Conservation (phyloP, 2,888 invertebrate species). For the Drosophila mimetica region DNA sequence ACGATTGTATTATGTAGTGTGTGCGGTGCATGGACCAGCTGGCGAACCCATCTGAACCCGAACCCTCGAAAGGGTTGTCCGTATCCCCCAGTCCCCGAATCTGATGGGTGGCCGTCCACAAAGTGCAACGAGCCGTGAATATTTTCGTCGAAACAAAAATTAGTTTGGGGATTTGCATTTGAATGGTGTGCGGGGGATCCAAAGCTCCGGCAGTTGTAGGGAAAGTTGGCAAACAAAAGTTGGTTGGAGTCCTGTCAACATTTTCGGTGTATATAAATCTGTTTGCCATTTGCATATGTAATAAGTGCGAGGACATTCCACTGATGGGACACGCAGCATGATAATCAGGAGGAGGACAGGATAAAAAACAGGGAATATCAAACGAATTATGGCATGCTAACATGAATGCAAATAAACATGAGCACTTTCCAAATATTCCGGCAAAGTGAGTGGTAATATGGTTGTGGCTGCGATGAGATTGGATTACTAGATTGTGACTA, state of each 20-base stretch:
- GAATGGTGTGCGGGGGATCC: conserved; percentile 48
- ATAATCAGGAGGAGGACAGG: conserved; percentile 50
- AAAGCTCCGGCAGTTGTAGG: conserved; percentile 20
- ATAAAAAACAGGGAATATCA: conserved; percentile 35
- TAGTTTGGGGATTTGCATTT: conserved; percentile 80
- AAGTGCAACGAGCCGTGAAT: conserved; percentile 75
- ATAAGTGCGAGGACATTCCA: conserved; percentile 59
- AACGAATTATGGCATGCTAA: conserved; percentile 37
- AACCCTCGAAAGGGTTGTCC: conserved; percentile 60
- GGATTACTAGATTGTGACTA: neutral
- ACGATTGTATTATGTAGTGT: conserved; percentile 34
- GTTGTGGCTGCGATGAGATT: conserved; percentile 1
- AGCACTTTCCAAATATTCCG: conserved; percentile 9
- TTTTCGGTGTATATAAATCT: conserved; percentile 58
- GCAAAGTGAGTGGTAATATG: neutral
- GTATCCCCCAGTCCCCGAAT: neutral
- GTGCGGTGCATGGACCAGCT: conserved; percentile 58
- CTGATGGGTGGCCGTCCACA: conserved; percentile 16
- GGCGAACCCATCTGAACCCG: conserved; percentile 34
- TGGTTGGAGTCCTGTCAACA: conserved; percentile 28
- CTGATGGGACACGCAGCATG: conserved; percentile 57
- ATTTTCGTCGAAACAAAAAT: conserved; percentile 76
- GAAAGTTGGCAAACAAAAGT: conserved; percentile 63
- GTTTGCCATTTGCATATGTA: conserved; percentile 75
- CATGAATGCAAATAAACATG: conserved; percentile 39